phyloP scores from a whole-genome alignment of 2,888 invertebrate genomes.

The Polyommatus icarus region DNA sequence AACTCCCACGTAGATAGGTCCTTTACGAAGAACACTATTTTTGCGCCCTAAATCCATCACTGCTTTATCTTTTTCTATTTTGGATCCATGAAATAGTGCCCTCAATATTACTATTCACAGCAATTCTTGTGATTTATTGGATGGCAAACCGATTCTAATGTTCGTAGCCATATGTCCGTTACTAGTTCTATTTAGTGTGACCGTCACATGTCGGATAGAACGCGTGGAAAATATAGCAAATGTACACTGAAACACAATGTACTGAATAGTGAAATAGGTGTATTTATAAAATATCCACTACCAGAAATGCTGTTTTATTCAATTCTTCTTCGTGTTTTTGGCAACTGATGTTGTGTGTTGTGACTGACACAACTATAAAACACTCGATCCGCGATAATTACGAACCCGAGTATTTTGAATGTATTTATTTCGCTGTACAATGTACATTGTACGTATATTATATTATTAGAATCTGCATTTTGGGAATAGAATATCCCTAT shows the following conservation, averaged over 20 bases:
- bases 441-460: no score
- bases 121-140: constrained; percentile 19
- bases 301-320: no score
- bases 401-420: no score
- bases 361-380: no score
- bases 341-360: no score
- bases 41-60: constrained; percentile 15
- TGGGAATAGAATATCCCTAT: no score
- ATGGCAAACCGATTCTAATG: constrained; percentile 21
- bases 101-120: constrained; percentile 18
- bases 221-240: background rate
- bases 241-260: background rate
- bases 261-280: background rate
- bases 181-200: constrained; percentile 17
- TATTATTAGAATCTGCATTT: no score
- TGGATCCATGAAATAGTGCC: constrained; percentile 12
- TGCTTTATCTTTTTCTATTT: constrained; percentile 13
- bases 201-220: background rate
- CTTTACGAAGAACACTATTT: constrained; percentile 11
- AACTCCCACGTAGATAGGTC: background rate
- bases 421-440: no score
- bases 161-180: constrained; percentile 4
- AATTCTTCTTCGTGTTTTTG: no score
- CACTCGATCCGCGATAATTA: no score
- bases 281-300: no score